Evolutionary conservation across 2,113 vertebrate genomes (phyloP).

Genomic region (Cinclus cinclus): DNA sequence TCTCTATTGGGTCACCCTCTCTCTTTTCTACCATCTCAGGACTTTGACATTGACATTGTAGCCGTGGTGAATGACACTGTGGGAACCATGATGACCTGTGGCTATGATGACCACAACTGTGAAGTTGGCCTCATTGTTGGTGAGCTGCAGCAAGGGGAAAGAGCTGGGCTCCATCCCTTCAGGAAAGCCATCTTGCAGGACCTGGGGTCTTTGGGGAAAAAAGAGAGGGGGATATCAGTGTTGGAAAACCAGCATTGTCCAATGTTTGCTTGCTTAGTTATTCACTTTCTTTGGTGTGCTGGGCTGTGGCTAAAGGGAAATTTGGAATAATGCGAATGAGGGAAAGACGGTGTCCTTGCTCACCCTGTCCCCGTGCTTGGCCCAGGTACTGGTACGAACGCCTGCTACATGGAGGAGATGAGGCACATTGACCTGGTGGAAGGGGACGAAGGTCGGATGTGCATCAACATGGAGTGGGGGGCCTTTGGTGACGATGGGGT

Average conservation of each 20-base stretch:
- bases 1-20: background rate
- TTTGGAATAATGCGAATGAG: background rate
- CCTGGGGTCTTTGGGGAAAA: background rate
- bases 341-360: background rate
- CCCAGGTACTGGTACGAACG: constrained; percentile 91
- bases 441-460: constrained; percentile 94
- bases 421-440: constrained; percentile 90
- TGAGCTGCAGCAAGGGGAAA: constrained; percentile 60
- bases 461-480: constrained; percentile 97
- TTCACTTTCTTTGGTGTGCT: accelerated
- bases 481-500: constrained; percentile 90
- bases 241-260: background rate
- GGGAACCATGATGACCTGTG: constrained; percentile 98
- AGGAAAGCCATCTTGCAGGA: background rate
- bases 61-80: constrained; percentile 95
- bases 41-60: constrained; percentile 93
- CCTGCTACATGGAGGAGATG: constrained; percentile 99
- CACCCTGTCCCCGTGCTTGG: accelerated
- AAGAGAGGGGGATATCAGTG: background rate
- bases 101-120: constrained; percentile 93
- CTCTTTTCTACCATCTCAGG: constrained; percentile 68
- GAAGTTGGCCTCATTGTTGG: constrained; percentile 96
- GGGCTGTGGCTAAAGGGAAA: background rate
- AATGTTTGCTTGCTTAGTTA: background rate
- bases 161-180: background rate